A percentile compares a stretch with the other conserved stretches of the same genome.
Evolutionary conservation across 2,113 vertebrate species (phyloP).

Genomic region (Hyaena hyaena): DNA sequence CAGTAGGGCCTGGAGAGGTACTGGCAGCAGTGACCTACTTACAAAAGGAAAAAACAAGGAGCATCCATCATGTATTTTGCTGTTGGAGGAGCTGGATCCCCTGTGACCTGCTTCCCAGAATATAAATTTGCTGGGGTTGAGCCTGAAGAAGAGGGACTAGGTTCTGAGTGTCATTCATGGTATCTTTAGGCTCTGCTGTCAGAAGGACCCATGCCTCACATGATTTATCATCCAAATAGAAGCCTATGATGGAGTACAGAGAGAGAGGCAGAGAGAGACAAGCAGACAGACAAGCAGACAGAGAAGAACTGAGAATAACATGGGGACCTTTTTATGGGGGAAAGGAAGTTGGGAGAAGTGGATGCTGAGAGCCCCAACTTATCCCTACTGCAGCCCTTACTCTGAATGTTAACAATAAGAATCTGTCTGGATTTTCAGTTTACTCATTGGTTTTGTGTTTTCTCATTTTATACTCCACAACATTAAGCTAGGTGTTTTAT

Average conservation of each 20-base stretch:
- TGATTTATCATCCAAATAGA: neutral
- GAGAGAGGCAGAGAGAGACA: neutral
- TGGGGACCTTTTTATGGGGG: neutral
- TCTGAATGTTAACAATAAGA: neutral
- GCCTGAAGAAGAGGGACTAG: neutral
- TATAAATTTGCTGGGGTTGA: neutral
- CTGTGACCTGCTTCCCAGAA: neutral
- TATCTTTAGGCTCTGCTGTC: neutral
- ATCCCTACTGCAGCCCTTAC: too few species aligned
- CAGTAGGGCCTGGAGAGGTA: conserved; percentile 21
- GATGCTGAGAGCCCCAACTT: neutral
- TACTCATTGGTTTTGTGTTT: accelerated
- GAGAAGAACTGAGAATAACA: neutral
- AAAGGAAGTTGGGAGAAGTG: accelerated
- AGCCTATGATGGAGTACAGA: too few species aligned
- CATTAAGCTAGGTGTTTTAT: neutral
- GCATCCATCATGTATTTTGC: neutral
- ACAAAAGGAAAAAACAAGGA: neutral
- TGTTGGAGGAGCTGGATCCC: neutral
- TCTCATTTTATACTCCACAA: neutral
- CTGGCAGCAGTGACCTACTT: conserved; percentile 69
- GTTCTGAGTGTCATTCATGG: neutral
- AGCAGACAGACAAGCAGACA: neutral
- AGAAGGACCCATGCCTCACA: neutral
- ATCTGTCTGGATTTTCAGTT: accelerated